Evolutionary conservation across 2,888 invertebrate species (phyloP), one percentile per base, ranked within the genome.

Genomic region (Monoplex corrugatus): DNA sequence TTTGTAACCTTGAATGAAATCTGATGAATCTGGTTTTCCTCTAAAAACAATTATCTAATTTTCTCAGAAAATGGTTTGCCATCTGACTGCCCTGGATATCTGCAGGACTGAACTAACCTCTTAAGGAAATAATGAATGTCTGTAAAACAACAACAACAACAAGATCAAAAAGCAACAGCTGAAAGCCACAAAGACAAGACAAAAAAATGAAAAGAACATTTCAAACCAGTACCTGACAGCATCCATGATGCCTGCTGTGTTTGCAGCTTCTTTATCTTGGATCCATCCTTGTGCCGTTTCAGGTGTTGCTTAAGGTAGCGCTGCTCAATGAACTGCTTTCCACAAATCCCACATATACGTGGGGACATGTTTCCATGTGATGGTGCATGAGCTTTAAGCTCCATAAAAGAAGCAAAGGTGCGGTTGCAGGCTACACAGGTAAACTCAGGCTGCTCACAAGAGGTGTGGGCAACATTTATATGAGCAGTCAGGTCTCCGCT

Each of bases 321-420:
- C 87, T 89, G 90, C 75, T 91, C 90, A 38, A 90, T 90, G 63
- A 92, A 92, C 87, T 90, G 89, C 87, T 92, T 91, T 3, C 92
- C 92, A 89, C 92, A 92, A 16, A 92, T 63, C 16, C 91, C 92
- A 88, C 92, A 92, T 43, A 90, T 87, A 50, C 87, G 88, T 19
- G 91, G 91, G 28, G 89, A 88, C 19, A n/a, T 43, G 32, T 89
- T 89, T 19, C 88, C 87, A 40, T 91, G 91, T 43, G 87, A 89
- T 40, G 90, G 89, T 45, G 88, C 88, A 57, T 91, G 91, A 38
- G 89, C 90, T 57, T 89, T 84, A 80, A 91, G 80, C 57, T 91
- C 91, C n/a, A 87, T 40, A 35, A 63, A 75, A 28, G 87, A 90
- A 23, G 57, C 44, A 68, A 87, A 89, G 8, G 82, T 84, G 10